Evolutionary conservation across 2,888 invertebrate species (phyloP).

Genomic region (Pantelozetes paolii): DNA sequence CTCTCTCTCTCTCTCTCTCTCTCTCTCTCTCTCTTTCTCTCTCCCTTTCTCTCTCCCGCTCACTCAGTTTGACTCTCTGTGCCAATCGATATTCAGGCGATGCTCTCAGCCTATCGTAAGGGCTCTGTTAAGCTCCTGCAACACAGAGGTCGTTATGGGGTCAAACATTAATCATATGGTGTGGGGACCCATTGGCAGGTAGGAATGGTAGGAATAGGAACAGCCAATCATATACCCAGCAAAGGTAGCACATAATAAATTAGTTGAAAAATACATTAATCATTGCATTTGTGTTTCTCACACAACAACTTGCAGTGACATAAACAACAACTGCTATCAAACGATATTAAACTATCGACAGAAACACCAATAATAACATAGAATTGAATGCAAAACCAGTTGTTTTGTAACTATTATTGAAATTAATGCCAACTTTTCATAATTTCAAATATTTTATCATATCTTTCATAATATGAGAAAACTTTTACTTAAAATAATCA

Average conservation of each 20-base stretch:
- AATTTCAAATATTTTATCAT: neutral
- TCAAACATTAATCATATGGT: constrained; percentile 26
- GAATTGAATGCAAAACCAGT: neutral
- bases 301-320: constrained; percentile 14
- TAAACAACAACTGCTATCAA: constrained; percentile 22
- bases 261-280: constrained; percentile 11
- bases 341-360: constrained; percentile 3
- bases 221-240: constrained; percentile 19
- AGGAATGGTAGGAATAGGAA: constrained; percentile 1
- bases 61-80: constrained; percentile 13
- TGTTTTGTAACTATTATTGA: neutral
- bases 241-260: constrained; percentile 34
- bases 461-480: neutral
- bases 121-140: constrained; percentile 12
- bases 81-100: constrained; percentile 25
- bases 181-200: constrained; percentile 32
- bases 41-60: too few relatives aligned
- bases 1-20: too few relatives aligned
- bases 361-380: neutral
- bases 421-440: neutral
- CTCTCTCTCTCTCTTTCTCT: too few relatives aligned
- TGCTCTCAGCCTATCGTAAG: constrained; percentile 22
- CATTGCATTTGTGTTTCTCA: neutral
- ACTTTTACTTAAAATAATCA: constrained; percentile 1
- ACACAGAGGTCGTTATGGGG: constrained; percentile 33